Base-by-base conservation (phyloP, 2,888 invertebrate species). In the Gnatocerus cornutus region DNA sequence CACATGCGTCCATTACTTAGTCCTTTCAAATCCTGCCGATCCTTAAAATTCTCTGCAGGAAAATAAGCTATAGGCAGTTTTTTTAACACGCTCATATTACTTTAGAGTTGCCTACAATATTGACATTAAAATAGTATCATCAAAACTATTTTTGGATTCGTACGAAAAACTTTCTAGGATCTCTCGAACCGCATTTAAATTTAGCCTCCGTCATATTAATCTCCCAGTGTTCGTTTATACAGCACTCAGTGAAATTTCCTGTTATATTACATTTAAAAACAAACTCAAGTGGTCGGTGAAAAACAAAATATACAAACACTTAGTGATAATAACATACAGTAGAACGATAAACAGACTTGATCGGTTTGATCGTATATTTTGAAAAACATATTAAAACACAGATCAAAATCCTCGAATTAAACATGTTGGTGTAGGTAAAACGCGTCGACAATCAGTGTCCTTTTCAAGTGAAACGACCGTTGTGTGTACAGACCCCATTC, bases 391-490 rank as follows among this genome's bases (percentile, higher is more conserved):
- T 59, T 33, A 29, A 30, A 33, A 46, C 27, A 29, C 30, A 59
- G 43, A 46, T 46, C 43, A 30, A 21, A 4, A 21, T 21, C 21
- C n/a, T n/a, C n/a, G 1, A 21, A 21, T 21, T 21, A 21, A 21
- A 21, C 21, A 21, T 21, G 21, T 21, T 21, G 21, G 21, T 4
- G 4, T 1, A 21, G 21, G 2, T 4, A 4, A 1, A 21, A 21
- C 4, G 2, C 21, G 21, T 21, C 21, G 21, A 1, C 56, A 56
- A 56, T 41, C 56, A 56, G 46, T 46, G 59, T 59, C 45, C 58
- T 58, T 58, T 58, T 43, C 58, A n/a, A n/a, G 37, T n/a, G 33
- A 10, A 52, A 52, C 52, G 30, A 52, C 52, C 52, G 13, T 7
- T 10, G n/a, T 37, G 53, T 53, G 33, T 53, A 53, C 41, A 46